A percentile compares a stretch with the other conserved stretches of the same genome.
Evolutionary conservation across 2,888 invertebrate species (phyloP).

Genomic region (Odontocolon sp.): DNA sequence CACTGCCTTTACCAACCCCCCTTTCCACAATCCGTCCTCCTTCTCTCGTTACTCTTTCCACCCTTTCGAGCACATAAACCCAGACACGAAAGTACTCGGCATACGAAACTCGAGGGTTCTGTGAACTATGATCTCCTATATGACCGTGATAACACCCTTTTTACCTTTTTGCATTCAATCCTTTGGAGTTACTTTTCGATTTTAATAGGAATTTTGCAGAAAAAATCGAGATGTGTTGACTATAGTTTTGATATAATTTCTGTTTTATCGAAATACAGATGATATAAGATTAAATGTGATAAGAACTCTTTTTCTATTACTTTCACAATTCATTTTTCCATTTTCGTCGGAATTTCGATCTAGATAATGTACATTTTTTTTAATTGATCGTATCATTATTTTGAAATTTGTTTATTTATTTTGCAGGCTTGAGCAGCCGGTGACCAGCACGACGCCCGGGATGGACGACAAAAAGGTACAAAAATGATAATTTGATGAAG

Average conservation of each 20-base stretch:
- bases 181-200: background rate
- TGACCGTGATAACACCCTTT: slow-evolving; percentile 22
- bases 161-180: background rate
- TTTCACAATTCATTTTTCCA: background rate
- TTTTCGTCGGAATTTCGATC: background rate
- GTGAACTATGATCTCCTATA: slow-evolving; percentile 34
- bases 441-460: slow-evolving; percentile 84
- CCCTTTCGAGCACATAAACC: slow-evolving; percentile 30
- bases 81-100: slow-evolving; percentile 40
- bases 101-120: slow-evolving; percentile 31
- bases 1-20: background rate
- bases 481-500: background rate
- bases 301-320: too few species aligned
- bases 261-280: too few species aligned
- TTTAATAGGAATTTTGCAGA: too few species aligned
- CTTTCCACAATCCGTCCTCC: background rate
- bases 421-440: slow-evolving; percentile 88
- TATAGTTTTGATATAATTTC: too few species aligned
- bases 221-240: too few species aligned
- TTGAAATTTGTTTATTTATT: slow-evolving; percentile 62
- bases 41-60: background rate
- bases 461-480: slow-evolving; percentile 87
- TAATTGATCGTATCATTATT: background rate
- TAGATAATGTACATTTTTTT: background rate
- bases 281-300: too few species aligned